A percentile compares a stretch with the other conserved stretches of the same genome.
These are phyloP conservation scores for Heliconius melpomene DNA, from an alignment of 1,140 invertebrate genomes.

Conservation along the genomic window DNA sequence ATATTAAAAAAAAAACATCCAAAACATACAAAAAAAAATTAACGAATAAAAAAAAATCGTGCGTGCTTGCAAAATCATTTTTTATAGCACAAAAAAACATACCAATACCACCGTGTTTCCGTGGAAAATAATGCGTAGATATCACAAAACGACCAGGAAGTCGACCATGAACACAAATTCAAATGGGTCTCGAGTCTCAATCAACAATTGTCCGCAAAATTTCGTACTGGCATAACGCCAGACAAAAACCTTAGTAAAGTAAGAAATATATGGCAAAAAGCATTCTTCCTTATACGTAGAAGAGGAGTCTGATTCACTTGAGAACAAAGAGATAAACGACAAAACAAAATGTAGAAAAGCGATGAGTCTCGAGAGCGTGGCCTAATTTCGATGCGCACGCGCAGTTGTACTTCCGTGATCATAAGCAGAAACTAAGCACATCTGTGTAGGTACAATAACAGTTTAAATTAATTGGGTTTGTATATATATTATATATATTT, in stretches of 20 bases:
- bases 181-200: constrained; percentile 29
- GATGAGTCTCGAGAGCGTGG: constrained; percentile 37
- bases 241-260: constrained; percentile 50
- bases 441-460: neutral
- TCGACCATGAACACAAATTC: constrained; percentile 28
- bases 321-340: constrained; percentile 55
- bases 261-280: constrained; percentile 56
- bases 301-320: constrained; percentile 47
- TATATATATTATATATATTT: too few species aligned
- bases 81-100: neutral
- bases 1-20: too few species aligned
- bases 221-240: constrained; percentile 45
- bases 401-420: constrained; percentile 25
- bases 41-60: neutral
- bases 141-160: constrained; percentile 27
- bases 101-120: neutral
- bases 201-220: constrained; percentile 35
- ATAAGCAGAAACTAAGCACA: constrained; percentile 16
- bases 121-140: constrained; percentile 20
- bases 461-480: neutral
- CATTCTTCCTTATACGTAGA: constrained; percentile 55
- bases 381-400: constrained; percentile 47
- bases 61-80: neutral
- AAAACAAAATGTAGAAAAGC: constrained; percentile 57
- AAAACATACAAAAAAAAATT: neutral